Conservation (phyloP, 2,888 invertebrate genomes). For the Dione juno region DNA sequence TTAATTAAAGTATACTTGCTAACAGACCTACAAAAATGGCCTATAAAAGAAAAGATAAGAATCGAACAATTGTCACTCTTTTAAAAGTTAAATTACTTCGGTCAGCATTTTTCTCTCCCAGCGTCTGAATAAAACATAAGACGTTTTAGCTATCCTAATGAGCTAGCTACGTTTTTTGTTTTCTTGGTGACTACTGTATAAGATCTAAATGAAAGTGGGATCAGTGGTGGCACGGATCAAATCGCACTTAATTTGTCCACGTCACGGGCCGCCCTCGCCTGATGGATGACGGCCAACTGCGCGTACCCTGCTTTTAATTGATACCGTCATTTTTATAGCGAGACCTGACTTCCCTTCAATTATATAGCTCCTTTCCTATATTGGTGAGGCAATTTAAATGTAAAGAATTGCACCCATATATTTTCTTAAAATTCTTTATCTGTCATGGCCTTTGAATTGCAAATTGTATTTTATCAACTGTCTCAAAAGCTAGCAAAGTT, state of each 20-base stretch:
- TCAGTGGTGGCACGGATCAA: slow-evolving; percentile 70
- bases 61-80: slow-evolving; percentile 75
- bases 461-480: background rate
- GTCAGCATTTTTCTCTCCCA: slow-evolving; percentile 67
- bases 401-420: background rate
- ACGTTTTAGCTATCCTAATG: slow-evolving; percentile 75
- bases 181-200: slow-evolving; percentile 76
- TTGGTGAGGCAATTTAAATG: background rate
- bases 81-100: slow-evolving; percentile 79
- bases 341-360: slow-evolving; percentile 47
- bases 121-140: slow-evolving; percentile 79
- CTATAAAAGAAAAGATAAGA: slow-evolving; percentile 54
- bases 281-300: slow-evolving; percentile 71
- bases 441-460: background rate
- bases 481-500: too few species aligned
- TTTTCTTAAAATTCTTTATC: background rate
- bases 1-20: slow-evolving; percentile 1
- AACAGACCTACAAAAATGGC: background rate
- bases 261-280: slow-evolving; percentile 67
- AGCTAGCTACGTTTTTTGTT: slow-evolving; percentile 66
- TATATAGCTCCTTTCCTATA: slow-evolving; percentile 38
- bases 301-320: slow-evolving; percentile 74
- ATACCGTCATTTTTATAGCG: slow-evolving; percentile 74
- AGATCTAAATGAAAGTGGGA: slow-evolving; percentile 76
- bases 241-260: slow-evolving; percentile 82